phyloP scores from a whole-genome alignment of 2,888 invertebrate genomes.

The Steromphala cineraria region DNA sequence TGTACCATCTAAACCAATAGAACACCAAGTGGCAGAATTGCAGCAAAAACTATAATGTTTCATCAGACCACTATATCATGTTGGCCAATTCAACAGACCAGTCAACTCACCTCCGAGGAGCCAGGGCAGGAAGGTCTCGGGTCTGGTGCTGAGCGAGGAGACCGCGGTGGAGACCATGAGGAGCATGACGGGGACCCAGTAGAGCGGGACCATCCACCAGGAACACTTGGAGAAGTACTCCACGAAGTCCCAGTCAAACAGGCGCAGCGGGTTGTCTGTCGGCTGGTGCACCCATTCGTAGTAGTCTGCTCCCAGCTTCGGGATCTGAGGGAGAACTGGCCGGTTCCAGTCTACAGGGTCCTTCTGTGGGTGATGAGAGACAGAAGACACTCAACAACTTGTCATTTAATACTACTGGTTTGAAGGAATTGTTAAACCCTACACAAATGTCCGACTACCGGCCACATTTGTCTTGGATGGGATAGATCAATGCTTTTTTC shows the following conservation, averaged over 20 bases:
- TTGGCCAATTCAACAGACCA: too few species aligned
- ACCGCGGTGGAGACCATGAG: constrained; percentile 45
- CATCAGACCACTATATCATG: neutral
- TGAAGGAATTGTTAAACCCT: too few species aligned
- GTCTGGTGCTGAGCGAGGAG: constrained; percentile 37
- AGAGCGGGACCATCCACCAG: constrained; percentile 69
- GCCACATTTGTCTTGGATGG: too few species aligned
- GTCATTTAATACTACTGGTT: too few species aligned
- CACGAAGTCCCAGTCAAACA: constrained; percentile 70
- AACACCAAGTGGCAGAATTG: too few species aligned
- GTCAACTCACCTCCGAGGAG: constrained; percentile 12
- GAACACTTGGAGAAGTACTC: constrained; percentile 64
- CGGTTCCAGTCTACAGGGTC: constrained; percentile 72
- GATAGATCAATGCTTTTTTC: too few species aligned
- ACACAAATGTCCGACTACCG: too few species aligned
- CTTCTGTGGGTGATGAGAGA: constrained; percentile 63
- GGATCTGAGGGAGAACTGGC: constrained; percentile 74
- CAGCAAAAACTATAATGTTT: too few species aligned
- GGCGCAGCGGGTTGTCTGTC: constrained; percentile 73
- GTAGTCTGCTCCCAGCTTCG: constrained; percentile 73
- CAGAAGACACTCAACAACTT: too few species aligned
- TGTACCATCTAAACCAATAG: too few species aligned
- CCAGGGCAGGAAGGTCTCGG: constrained; percentile 22
- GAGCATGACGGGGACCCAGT: constrained; percentile 65
- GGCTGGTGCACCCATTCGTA: constrained; percentile 76